phyloP scores from a whole-genome alignment of 2,113 vertebrate species.

The Halcyon malimbica region DNA sequence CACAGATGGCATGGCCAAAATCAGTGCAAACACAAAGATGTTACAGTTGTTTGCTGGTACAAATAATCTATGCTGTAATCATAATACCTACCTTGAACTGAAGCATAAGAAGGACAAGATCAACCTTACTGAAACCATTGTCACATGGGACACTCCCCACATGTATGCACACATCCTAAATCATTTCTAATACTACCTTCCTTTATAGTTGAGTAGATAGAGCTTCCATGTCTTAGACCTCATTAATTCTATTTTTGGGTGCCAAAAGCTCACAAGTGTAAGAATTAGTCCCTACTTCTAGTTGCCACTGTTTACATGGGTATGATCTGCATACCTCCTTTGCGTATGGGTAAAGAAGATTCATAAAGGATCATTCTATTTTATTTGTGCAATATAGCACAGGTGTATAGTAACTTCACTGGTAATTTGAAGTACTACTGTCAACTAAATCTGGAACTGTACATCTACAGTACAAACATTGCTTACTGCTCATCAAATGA shows the following conservation, averaged over 20 bases:
- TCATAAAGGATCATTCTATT: background rate
- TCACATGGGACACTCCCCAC: background rate
- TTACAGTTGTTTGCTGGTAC: background rate
- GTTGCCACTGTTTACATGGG: background rate
- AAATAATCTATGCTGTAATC: accelerated
- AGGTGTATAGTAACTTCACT: background rate
- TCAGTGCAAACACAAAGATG: background rate
- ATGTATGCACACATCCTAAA: background rate
- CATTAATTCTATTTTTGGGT: background rate
- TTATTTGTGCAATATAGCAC: background rate
- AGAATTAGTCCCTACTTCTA: background rate
- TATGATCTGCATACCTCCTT: background rate
- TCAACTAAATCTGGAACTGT: background rate
- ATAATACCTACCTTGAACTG: background rate
- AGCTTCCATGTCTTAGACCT: background rate
- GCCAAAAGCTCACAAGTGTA: background rate
- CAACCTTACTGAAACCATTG: background rate
- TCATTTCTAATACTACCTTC: background rate
- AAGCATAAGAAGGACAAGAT: background rate
- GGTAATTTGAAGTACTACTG: background rate
- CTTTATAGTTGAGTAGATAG: background rate
- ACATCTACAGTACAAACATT: background rate
- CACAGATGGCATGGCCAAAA: background rate
- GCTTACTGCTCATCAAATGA: background rate
- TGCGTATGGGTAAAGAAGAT: background rate